phyloP scores from a whole-genome alignment of 2,797 vertebrate species.

The Lagorchestes hirsutus region DNA sequence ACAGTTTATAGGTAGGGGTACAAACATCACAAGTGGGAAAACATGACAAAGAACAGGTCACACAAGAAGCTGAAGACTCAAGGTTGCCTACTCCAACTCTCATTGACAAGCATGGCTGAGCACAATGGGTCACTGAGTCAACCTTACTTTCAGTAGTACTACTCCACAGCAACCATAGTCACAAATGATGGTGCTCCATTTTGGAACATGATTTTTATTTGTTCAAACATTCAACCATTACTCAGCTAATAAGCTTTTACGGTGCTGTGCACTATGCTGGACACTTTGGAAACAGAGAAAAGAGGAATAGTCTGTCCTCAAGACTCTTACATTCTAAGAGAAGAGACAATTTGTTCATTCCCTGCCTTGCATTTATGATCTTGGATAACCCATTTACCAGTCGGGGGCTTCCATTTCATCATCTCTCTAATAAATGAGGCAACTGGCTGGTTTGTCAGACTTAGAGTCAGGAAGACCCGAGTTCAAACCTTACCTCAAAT shows the following conservation, averaged over 20 bases:
- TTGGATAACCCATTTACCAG: neutral
- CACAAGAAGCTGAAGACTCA: neutral
- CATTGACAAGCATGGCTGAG: neutral
- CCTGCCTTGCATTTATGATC: neutral
- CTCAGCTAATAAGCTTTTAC: neutral
- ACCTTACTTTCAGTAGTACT: neutral
- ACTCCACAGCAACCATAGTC: neutral
- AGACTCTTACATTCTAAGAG: neutral
- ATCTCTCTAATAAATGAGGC: neutral
- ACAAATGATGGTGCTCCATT: neutral
- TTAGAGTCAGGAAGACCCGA: neutral
- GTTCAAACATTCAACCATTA: neutral
- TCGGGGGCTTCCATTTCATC: neutral
- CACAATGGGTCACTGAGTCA: neutral
- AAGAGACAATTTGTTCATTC: neutral
- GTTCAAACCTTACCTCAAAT: neutral
- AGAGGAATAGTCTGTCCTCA: neutral
- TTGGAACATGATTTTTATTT: neutral
- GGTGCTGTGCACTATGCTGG: neutral
- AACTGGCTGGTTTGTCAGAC: neutral
- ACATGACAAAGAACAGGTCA: neutral
- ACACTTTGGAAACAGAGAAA: neutral
- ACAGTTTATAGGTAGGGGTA: neutral
- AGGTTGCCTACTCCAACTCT: neutral
- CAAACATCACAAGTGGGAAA: neutral